These are phyloP conservation scores for Vimba vimba DNA, from an alignment of 2,113 vertebrate species.

Conservation along the genomic window DNA sequence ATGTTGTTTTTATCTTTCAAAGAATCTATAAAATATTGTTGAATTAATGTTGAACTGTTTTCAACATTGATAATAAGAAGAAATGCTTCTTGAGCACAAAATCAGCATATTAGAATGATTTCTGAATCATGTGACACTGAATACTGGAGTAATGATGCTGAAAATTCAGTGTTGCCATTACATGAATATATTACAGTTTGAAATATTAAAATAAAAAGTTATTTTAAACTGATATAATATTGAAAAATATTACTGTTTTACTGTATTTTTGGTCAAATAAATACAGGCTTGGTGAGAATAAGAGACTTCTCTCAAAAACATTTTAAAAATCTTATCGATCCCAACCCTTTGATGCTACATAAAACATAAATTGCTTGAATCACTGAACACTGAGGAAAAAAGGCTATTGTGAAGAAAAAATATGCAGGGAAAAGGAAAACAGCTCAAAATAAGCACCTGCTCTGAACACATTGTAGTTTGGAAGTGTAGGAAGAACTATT, in stretches of 20 bases:
- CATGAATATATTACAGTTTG: neutral
- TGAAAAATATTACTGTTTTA: neutral
- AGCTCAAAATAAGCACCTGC: constrained; percentile 7
- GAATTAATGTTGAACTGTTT: too few species aligned
- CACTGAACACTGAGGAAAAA: neutral
- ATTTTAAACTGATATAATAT: too few species aligned
- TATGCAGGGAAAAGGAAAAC: neutral
- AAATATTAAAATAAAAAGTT: too few species aligned
- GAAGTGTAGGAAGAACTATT: neutral
- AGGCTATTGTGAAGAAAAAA: neutral
- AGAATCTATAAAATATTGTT: neutral
- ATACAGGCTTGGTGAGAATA: too few species aligned
- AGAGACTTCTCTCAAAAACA: neutral
- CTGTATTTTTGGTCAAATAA: too few species aligned
- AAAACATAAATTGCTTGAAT: neutral
- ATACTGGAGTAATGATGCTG: neutral
- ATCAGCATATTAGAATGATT: too few species aligned
- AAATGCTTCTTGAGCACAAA: too few species aligned
- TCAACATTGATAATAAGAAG: neutral
- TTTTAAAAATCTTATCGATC: neutral
- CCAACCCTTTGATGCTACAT: neutral
- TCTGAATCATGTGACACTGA: neutral
- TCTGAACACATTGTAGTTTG: neutral
- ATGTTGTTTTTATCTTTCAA: neutral
- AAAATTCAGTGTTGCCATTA: neutral